Percentiles rank a stretch among this genome's conserved stretches.
phyloP scores from a whole-genome alignment of 2,888 invertebrate species.

The Nemapogon koenigi region DNA sequence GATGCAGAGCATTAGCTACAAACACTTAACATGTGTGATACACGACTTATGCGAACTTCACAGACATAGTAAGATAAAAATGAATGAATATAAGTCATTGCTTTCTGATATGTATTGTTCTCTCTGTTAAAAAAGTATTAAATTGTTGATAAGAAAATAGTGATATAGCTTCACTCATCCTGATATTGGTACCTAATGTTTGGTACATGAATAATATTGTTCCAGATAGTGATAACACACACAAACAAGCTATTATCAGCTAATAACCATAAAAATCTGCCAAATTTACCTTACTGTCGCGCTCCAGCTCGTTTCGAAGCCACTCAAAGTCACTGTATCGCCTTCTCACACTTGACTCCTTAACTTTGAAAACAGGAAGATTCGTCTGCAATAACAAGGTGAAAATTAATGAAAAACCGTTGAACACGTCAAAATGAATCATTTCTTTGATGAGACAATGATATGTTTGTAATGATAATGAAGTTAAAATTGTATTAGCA shows the following conservation, averaged over 20 bases:
- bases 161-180: too few relatives aligned
- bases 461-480: not conserved
- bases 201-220: too few relatives aligned
- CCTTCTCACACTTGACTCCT: slow-evolving; percentile 96
- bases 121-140: too few relatives aligned
- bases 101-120: too few relatives aligned
- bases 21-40: too few relatives aligned
- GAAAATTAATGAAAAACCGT: slow-evolving; percentile 1
- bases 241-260: slow-evolving; percentile 2
- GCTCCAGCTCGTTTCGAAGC: slow-evolving; percentile 97
- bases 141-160: too few relatives aligned
- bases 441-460: slow-evolving; percentile 1
- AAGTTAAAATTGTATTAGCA: too few relatives aligned
- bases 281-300: slow-evolving; percentile 91
- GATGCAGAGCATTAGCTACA: too few relatives aligned
- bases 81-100: too few relatives aligned
- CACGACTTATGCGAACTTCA: too few relatives aligned
- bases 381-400: slow-evolving; percentile 78
- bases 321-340: slow-evolving; percentile 99
- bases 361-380: slow-evolving; percentile 98
- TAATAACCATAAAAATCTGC: not conserved
- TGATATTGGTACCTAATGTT: too few relatives aligned
- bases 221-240: slow-evolving; percentile 7
- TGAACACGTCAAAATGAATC: slow-evolving; percentile 3
- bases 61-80: too few relatives aligned